Conservation (phyloP, 2,888 invertebrate genomes). For the Mythimna albipuncta region DNA sequence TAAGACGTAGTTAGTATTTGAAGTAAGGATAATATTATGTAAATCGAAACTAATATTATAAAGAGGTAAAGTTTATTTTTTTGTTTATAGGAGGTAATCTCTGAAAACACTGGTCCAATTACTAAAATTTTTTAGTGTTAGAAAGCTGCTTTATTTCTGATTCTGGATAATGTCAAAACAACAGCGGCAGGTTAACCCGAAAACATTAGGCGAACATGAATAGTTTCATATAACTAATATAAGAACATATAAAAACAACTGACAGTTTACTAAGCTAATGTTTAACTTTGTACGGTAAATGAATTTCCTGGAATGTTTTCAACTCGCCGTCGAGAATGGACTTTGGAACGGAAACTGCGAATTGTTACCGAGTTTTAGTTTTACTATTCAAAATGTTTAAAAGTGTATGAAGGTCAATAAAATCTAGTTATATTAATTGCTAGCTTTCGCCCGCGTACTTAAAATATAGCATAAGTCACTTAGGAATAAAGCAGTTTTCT, state of each 20-base stretch:
- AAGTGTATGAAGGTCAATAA: constrained; percentile 6
- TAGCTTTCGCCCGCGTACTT: no score
- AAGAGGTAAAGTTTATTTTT: no score
- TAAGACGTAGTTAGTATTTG: neutral
- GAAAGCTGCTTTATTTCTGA: no score
- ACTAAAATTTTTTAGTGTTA: no score
- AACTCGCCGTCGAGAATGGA: neutral
- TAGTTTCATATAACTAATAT: constrained; percentile 6
- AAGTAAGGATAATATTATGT: no score
- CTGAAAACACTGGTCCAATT: no score
- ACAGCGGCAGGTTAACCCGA: neutral
- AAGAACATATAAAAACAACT: constrained; percentile 4
- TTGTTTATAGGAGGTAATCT: no score
- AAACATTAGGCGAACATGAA: constrained; percentile 9
- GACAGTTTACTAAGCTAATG: constrained; percentile 5
- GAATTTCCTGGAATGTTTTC: constrained; percentile 17
- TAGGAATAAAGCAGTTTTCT: no score
- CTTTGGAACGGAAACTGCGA: constrained; percentile 1
- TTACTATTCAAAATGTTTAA: constrained; percentile 28
- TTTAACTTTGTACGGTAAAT: constrained; percentile 19
- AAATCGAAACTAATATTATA: no score
- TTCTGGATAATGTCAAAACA: neutral
- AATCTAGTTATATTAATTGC: no score
- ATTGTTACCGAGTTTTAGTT: constrained; percentile 21
- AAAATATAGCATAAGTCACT: no score